These are phyloP conservation scores for Ernsta delagoae DNA, from an alignment of 2,888 invertebrate genomes.

Conservation along the genomic window DNA sequence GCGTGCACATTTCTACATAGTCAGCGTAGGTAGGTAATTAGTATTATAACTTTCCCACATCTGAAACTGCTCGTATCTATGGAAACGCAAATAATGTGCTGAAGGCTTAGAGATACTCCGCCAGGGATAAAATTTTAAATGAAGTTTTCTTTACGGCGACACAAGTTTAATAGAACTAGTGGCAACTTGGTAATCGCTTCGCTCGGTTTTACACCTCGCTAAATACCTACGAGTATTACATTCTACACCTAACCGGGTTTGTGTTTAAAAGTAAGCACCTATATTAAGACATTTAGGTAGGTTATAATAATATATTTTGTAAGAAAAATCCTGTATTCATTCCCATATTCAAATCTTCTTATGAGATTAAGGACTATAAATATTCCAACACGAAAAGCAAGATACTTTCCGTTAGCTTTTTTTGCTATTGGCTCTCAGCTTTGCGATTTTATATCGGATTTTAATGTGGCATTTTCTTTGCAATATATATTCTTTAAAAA, in stretches of 20 bases:
- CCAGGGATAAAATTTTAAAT: conserved; percentile 20
- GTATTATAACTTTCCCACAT: too few relatives aligned
- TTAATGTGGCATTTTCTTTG: neutral
- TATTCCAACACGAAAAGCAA: conserved; percentile 2
- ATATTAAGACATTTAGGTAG: neutral
- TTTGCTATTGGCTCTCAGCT: neutral
- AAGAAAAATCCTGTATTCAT: conserved; percentile 1
- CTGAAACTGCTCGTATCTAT: neutral
- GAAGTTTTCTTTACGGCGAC: conserved; percentile 12
- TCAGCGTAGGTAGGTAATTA: too few relatives aligned
- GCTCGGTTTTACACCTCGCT: conserved; percentile 17
- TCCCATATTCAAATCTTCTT: neutral
- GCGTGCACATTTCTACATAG: too few relatives aligned
- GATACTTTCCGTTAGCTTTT: neutral
- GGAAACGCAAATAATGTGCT: neutral
- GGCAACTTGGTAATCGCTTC: conserved; percentile 5
- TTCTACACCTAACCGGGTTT: neutral
- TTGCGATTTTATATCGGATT: neutral
- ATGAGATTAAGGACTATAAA: neutral
- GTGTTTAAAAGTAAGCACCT: neutral
- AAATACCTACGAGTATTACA: conserved; percentile 5
- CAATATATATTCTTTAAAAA: too few relatives aligned
- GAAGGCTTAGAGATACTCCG: neutral
- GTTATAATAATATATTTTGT: neutral
- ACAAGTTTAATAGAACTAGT: conserved; percentile 19